Evolutionary conservation across 2,888 invertebrate species (phyloP), one percentile per base, ranked within the genome.

Genomic region (Andricus curvator): DNA sequence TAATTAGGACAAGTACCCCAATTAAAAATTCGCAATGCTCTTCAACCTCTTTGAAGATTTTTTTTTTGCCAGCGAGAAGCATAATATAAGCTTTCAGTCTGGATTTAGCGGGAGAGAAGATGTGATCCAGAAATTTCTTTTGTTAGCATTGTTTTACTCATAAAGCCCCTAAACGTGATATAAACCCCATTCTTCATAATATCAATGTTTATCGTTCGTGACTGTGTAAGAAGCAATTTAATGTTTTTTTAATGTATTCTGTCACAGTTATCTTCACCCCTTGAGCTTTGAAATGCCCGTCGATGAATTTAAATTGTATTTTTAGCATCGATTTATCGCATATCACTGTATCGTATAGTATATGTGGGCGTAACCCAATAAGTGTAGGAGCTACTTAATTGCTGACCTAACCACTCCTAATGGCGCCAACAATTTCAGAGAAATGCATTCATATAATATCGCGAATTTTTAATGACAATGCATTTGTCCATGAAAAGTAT

Each of bases 331-430:
- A 62, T 13, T 62, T 25, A 79, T 77, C 62, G n/a, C 37, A 60
- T 77, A 37, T 25, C 62, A 62, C 6, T 56, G 15, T n/a, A 56
- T 56, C 20, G 15, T n/a, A 37, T 77, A 37, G 4, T 44, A 70
- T 78, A 65, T 64, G 77, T 81, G 80, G 79, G 77, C 80, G 81
- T 81, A 29, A 22, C 48, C 60, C 56, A 56, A 48, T 51, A 74
- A 74, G 51, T n/a, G 56, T 74, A 56, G 74, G 74, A 74, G 74
- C 29, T 29, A 48, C 0, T 33, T 74, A 74, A 74, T 74, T 74
- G 48, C 29, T 22, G 74, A 56, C n/a, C 20, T 33, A 56, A 33
- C 51, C 51, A 33, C n/a, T 74, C 22, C 33, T 56, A 56, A 74
- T 56, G 74, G 51, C 74, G 70, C 13, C 70, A 74, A 74, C 51